Conservation (phyloP, 2,888 invertebrate species). For the Venusia cambrica region DNA sequence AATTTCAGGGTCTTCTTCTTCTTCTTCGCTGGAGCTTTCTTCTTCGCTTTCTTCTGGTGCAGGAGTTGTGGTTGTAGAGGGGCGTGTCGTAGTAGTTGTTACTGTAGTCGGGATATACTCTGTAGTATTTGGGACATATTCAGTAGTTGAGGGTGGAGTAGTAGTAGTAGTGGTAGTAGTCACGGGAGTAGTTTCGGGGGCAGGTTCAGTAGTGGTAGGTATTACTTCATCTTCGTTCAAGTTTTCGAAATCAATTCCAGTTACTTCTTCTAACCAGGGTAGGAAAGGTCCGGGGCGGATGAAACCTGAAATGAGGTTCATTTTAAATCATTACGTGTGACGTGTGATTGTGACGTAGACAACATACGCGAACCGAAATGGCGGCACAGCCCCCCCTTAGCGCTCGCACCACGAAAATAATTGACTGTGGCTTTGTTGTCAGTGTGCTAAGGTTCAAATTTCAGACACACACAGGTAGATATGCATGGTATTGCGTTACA, state of each 20-base stretch:
- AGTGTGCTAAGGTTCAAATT: too few species aligned
- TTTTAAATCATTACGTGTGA: too few species aligned
- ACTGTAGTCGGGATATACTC: constrained; percentile 7
- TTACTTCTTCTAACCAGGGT: constrained; percentile 51
- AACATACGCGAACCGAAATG: too few species aligned
- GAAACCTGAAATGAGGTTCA: too few species aligned
- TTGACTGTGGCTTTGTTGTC: too few species aligned
- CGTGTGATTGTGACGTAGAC: too few species aligned
- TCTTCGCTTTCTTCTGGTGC: constrained; percentile 38
- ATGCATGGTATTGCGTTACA: too few species aligned
- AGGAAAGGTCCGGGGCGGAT: constrained; percentile 64
- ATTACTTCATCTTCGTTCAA: constrained; percentile 41
- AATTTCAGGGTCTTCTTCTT: constrained; percentile 51
- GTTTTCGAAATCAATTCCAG: constrained; percentile 62
- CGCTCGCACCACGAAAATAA: too few species aligned
- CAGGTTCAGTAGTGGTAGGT: constrained; percentile 10
- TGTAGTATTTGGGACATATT: constrained; percentile 2
- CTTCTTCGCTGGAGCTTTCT: constrained; percentile 39
- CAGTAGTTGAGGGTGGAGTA: constrained; percentile 17
- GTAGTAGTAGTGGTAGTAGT: constrained; percentile 17
- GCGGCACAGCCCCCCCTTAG: too few species aligned
- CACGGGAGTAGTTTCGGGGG: constrained; percentile 4
- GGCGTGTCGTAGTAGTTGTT: constrained; percentile 3
- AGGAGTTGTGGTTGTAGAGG: constrained; percentile 13
- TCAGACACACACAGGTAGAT: too few species aligned